These are phyloP conservation scores for Glomeris maerens DNA, from an alignment of 1,140 invertebrate genomes.

Conservation along the genomic window DNA sequence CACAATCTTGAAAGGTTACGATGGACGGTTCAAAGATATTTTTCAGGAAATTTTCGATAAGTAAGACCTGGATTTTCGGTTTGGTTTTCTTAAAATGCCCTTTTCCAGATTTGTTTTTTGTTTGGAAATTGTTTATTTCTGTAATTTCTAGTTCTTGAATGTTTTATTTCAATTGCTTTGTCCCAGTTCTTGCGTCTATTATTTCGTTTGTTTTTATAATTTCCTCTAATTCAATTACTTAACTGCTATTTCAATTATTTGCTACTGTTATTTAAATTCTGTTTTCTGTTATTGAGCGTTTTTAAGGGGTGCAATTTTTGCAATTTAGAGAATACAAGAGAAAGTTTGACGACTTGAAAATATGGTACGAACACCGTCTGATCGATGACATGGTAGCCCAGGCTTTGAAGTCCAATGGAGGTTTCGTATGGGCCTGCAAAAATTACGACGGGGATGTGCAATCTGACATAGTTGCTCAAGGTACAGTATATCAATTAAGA, in stretches of 20 bases:
- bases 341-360: constrained; percentile 56
- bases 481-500: constrained; percentile 38
- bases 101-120: no score
- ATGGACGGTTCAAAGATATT: constrained; percentile 85
- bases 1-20: constrained; percentile 78
- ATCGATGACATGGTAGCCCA: constrained; percentile 91
- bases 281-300: no score
- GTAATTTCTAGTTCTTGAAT: no score
- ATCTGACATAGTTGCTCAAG: constrained; percentile 75
- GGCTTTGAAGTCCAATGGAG: constrained; percentile 65
- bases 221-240: not conserved
- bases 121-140: no score
- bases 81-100: no score
- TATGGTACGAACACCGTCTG: constrained; percentile 83
- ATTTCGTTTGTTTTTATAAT: not conserved
- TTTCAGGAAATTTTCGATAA: constrained; percentile 75
- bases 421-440: constrained; percentile 86
- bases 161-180: no score
- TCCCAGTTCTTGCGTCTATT: not conserved
- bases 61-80: constrained; percentile 33
- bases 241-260: not conserved
- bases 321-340: constrained; percentile 51
- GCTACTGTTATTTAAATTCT: not conserved
- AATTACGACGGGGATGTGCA: constrained; percentile 87
- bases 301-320: no score